Evolutionary conservation across 1,140 invertebrate species (phyloP).

Genomic region (Pseudomyrmex flavicornis): DNA sequence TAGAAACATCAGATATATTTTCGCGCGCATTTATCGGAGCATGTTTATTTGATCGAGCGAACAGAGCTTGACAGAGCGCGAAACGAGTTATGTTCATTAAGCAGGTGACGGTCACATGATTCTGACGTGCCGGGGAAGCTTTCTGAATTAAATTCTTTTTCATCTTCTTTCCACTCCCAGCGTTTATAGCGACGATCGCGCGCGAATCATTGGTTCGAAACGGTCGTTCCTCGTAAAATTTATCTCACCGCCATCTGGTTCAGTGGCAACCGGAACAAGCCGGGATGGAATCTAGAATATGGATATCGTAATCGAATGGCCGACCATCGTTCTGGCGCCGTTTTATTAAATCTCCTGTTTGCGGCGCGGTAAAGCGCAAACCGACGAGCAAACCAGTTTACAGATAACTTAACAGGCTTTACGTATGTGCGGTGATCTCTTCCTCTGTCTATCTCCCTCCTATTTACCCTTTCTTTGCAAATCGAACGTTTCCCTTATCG

Average conservation of each 20-base stretch:
- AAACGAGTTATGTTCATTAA: constrained; percentile 13
- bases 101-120: not conserved
- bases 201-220: constrained; percentile 68
- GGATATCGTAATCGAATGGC: constrained; percentile 76
- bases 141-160: constrained; percentile 5
- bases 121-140: constrained; percentile 4
- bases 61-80: constrained; percentile 13
- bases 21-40: too few relatives aligned
- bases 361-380: constrained; percentile 48
- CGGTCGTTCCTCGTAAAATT: constrained; percentile 73
- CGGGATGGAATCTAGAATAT: constrained; percentile 7
- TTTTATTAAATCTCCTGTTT: constrained; percentile 73
- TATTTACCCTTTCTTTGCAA: constrained; percentile 18
- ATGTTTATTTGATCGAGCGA: not conserved
- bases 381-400: constrained; percentile 77
- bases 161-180: constrained; percentile 13
- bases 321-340: constrained; percentile 55
- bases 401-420: constrained; percentile 74
- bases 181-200: not conserved
- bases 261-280: constrained; percentile 1
- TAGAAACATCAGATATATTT: not conserved
- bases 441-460: constrained; percentile 4
- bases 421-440: constrained; percentile 43
- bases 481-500: constrained; percentile 52
- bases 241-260: constrained; percentile 54